Evolutionary conservation across 2,888 invertebrate genomes (phyloP).

Genomic region (Exocentrus adspersus): DNA sequence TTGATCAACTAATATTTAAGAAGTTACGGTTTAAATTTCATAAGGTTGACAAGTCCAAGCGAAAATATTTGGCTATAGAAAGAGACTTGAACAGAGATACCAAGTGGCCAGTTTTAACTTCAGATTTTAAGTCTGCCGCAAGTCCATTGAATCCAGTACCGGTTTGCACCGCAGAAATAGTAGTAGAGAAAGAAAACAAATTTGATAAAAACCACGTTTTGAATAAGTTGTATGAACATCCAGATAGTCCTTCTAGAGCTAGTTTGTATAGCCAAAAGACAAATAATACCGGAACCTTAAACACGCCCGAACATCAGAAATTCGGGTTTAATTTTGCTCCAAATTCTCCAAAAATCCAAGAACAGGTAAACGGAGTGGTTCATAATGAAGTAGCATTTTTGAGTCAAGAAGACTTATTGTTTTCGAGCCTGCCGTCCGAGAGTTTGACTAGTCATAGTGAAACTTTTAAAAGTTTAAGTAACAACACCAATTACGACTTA

Average conservation of each 20-base stretch:
- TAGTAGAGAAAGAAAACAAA: conserved; percentile 65
- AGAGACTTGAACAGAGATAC: conserved; percentile 67
- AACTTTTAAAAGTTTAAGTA: conserved; percentile 53
- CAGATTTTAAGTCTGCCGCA: conserved; percentile 61
- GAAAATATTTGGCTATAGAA: conserved; percentile 73
- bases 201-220: conserved; percentile 64
- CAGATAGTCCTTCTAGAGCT: conserved; percentile 23
- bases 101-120: conserved; percentile 74
- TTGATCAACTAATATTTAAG: conserved; percentile 70
- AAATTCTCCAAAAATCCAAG: conserved; percentile 24
- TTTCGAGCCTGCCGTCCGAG: conserved; percentile 51
- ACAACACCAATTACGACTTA: conserved; percentile 51
- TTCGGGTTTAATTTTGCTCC: neutral
- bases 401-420: conserved; percentile 51
- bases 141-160: conserved; percentile 60
- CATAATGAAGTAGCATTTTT: conserved; percentile 42
- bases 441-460: conserved; percentile 46
- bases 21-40: conserved; percentile 68
- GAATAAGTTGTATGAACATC: conserved; percentile 63
- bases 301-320: neutral
- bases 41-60: conserved; percentile 68
- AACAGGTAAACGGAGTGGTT: conserved; percentile 21
- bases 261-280: conserved; percentile 15
- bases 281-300: neutral
- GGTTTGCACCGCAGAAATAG: conserved; percentile 65